Percentiles rank a stretch among this genome's conserved stretches.
These are phyloP conservation scores for Ectemnius lituratus DNA, from an alignment of 2,888 invertebrate species.

Conservation along the genomic window DNA sequence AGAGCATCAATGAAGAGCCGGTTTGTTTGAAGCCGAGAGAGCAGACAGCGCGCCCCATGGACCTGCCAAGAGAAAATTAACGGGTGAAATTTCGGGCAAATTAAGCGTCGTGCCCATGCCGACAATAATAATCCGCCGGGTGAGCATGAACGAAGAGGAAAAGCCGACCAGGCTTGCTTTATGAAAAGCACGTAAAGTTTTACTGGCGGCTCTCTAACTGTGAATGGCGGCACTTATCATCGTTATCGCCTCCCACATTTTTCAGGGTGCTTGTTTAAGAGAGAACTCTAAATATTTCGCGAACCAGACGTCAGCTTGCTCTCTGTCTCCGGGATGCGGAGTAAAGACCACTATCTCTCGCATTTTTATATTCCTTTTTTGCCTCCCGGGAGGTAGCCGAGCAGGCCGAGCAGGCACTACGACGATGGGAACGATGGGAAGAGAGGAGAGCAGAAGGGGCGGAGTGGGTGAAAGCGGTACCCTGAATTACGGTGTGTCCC, in stretches of 20 bases:
- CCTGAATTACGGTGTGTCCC: slow-evolving; percentile 29
- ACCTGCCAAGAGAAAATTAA: no score
- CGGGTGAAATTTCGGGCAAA: no score
- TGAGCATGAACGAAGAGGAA: background rate
- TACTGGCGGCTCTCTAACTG: background rate
- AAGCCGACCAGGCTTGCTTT: background rate
- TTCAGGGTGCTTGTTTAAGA: slow-evolving; percentile 22
- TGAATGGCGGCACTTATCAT: slow-evolving; percentile 4
- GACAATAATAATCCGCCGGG: no score
- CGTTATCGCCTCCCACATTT: slow-evolving; percentile 22
- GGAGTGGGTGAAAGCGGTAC: slow-evolving; percentile 4
- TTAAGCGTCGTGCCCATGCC: no score
- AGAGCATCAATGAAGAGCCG: background rate
- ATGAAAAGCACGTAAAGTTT: slow-evolving; percentile 1
- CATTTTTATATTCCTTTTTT: slow-evolving; percentile 25
- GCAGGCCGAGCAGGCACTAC: slow-evolving; percentile 4
- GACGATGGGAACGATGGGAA: background rate
- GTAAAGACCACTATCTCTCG: slow-evolving; percentile 28
- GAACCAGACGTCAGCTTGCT: background rate
- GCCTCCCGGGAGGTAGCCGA: slow-evolving; percentile 16
- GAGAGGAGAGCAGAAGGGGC: no score
- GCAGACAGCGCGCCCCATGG: no score
- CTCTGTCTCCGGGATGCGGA: slow-evolving; percentile 8
- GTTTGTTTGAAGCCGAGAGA: no score
- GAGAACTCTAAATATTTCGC: slow-evolving; percentile 29